phyloP scores from a whole-genome alignment of 2,888 invertebrate species.

The Epistrophella euchroma region DNA sequence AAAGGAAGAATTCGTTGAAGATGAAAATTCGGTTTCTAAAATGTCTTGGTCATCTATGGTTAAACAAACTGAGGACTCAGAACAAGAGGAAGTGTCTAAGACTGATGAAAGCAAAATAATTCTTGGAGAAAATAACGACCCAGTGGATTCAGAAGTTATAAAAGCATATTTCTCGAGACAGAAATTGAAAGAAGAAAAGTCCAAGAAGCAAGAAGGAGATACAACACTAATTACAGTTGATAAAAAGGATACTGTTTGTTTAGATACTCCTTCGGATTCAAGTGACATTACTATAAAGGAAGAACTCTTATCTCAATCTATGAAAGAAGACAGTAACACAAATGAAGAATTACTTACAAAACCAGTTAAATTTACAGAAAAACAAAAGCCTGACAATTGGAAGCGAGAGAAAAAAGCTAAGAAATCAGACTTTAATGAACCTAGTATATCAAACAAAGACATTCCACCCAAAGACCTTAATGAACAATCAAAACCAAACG shows the following conservation, averaged over 20 bases:
- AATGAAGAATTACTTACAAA: neutral
- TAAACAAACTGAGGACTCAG: slow-evolving; percentile 19
- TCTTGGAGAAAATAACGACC: neutral
- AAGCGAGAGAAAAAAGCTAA: slow-evolving; percentile 37
- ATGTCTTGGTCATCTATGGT: slow-evolving; percentile 57
- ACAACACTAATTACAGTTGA: neutral
- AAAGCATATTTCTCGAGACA: neutral
- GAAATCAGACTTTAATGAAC: neutral
- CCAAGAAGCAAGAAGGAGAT: neutral
- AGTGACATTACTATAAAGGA: neutral
- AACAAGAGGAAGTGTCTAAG: neutral
- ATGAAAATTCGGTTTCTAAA: neutral
- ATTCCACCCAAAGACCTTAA: neutral
- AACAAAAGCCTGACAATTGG: slow-evolving; percentile 5
- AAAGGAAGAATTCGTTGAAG: neutral
- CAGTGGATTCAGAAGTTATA: neutral
- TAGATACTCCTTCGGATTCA: too few species aligned
- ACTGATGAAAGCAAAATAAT: neutral
- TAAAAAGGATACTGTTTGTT: neutral
- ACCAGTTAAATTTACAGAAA: neutral
- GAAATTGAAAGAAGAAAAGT: neutral
- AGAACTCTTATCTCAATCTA: neutral
- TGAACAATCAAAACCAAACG: slow-evolving; percentile 31
- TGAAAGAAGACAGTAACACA: neutral
- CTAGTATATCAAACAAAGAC: neutral